Conservation (phyloP, 2,888 invertebrate genomes). For the Lepidochitona cinerea region DNA sequence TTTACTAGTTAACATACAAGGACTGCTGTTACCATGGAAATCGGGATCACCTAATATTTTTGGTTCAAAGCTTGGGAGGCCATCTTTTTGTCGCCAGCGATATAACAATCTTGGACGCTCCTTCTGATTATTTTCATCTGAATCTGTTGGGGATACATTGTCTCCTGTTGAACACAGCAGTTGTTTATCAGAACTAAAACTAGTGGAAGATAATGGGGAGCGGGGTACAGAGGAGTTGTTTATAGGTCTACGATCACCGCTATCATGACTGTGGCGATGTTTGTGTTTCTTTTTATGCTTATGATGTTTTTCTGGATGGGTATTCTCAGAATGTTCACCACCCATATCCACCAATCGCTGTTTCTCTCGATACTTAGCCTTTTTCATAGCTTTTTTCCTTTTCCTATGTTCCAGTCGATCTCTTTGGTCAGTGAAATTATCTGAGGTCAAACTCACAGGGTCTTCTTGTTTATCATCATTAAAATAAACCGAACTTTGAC, state of each 20-base stretch:
- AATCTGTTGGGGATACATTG: background rate
- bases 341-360: slow-evolving; percentile 14
- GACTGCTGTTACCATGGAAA: background rate
- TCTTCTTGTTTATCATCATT: background rate
- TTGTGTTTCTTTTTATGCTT: slow-evolving; percentile 78
- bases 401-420: slow-evolving; percentile 32
- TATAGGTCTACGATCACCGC: slow-evolving; percentile 46
- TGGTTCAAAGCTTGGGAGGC: slow-evolving; percentile 41
- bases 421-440: background rate
- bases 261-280: slow-evolving; percentile 70
- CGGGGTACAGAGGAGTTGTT: background rate
- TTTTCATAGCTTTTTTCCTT: slow-evolving; percentile 83
- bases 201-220: background rate
- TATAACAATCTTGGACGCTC: slow-evolving; percentile 50
- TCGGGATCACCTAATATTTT: background rate
- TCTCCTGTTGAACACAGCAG: background rate
- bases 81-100: slow-evolving; percentile 58
- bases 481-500: background rate
- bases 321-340: background rate
- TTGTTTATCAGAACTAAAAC: background rate
- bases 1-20: background rate
- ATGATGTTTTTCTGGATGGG: slow-evolving; percentile 35
- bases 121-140: background rate
- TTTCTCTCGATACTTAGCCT: slow-evolving; percentile 79
- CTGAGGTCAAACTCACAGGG: too few relatives aligned